Evolutionary conservation across 2,797 vertebrate genomes (phyloP), one percentile per base, ranked within the genome.

Genomic region (Crotalus adamanteus): DNA sequence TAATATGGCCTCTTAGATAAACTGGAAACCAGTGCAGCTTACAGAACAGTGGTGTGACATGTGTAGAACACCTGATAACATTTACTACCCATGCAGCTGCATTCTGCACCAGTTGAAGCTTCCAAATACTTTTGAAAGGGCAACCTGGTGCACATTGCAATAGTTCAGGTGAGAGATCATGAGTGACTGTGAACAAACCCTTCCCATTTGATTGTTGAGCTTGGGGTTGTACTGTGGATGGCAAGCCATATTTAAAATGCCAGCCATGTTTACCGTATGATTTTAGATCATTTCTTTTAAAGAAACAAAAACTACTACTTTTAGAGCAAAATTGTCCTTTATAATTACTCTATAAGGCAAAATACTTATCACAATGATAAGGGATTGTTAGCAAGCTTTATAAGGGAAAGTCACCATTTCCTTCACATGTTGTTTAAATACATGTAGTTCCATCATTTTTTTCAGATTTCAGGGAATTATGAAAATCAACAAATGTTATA

Each of bases 371-470:
- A 91, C 42, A 63, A 91, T 65, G 90, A 56, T n/a, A 88, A 91
- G 57, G 47, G 6, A 83, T 55, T 83, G 47, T 26, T 78, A 51
- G 65, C 86, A 88, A 83, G 59, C 31, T 92, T 92, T 92, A 85
- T 83, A 88, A 91, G 26, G 47, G 47, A 88, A 91, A 91, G 65
- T 47, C 26, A 42, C 25, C 16, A 73, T 88, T 91, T 91, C 57
- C 51, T 56, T 93, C 65, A 83, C 22, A 63, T 37, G 57, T 93
- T 93, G 65, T 93, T 93, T 88, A 88, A 91, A 91, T 11, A 93
- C 47, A 88, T 63, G 86, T 12, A 91, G 31, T 91, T 83, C 89
- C 63, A 91, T 91, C 92, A 91, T 85, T 83, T 59, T 59, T 83
- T 85, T 53, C 47, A 88, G 90, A 61, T 57, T 93, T 90, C 86